Base-by-base conservation (phyloP, 2,888 invertebrate species). In the Machimus atricapillus region DNA sequence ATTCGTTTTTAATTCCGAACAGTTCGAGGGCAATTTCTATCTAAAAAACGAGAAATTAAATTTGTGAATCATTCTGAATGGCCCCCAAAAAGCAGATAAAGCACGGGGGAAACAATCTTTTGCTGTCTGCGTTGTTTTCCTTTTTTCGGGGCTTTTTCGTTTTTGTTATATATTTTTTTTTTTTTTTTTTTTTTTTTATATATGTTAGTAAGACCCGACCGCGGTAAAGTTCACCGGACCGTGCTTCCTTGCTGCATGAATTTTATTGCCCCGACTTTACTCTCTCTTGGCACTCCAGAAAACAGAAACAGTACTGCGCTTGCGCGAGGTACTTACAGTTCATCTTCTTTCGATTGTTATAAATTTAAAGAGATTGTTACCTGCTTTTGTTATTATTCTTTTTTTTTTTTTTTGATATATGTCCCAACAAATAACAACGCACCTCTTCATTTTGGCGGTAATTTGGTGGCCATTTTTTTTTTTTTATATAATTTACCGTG, bases 141-240 rank as follows among this genome's bases (percentile, higher is more conserved):
- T 66, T 66, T 66, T 66, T 66, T 66, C 27, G 52, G 40, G 5
- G 40, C 7, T 40, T 40, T 12, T 40, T 40, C 40, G 52, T 23
- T 23, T 58, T 58, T n/a, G 9, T 23, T 52, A n/a, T n/a, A n/a
- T n/a, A 34, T n/a, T 56, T 58, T 58, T 19, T 66, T 27, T 66
- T 12, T 27, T 23, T 27, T 66, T 12, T 19, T 66, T 27, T 23
- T 23, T 19, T 58, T 19, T 66, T 4, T 66, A 27, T 19, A 66
- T 66, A n/a, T 66, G 66, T 23, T 66, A 66, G 66, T 66, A 66
- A 66, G 66, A 27, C 66, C 66, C 78, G 43, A 43, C 78, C 40
- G 58, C 81, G 81, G 52, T 43, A 66, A 83, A 83, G 83, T 66
- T 83, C 83, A 83, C 73, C 73, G 83, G 73, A 83, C 83, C 83